These are phyloP conservation scores for Eristalinus sepulchralis DNA, from an alignment of 2,888 invertebrate species.

Conservation along the genomic window DNA sequence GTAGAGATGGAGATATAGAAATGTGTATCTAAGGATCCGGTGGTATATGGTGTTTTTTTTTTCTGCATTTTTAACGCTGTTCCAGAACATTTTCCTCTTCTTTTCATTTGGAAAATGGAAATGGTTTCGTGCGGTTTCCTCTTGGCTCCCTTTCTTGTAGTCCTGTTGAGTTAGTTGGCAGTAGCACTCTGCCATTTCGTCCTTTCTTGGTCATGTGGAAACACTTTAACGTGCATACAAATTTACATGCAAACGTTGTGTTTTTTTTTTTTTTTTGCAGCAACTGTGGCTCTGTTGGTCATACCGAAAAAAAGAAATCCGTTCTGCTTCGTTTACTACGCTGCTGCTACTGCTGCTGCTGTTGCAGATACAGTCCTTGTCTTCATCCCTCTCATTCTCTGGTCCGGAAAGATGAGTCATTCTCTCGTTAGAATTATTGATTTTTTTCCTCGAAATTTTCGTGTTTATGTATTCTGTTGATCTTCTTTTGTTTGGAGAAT, in stretches of 20 bases:
- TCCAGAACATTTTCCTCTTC: slow-evolving; percentile 61
- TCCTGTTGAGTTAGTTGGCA: slow-evolving; percentile 48
- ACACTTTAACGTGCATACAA: slow-evolving; percentile 69
- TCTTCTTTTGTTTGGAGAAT: slow-evolving; percentile 4
- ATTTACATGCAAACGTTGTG: slow-evolving; percentile 58
- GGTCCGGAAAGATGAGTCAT: slow-evolving; percentile 72
- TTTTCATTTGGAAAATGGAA: slow-evolving; percentile 66
- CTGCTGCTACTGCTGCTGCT: slow-evolving; percentile 4
- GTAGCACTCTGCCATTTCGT: slow-evolving; percentile 55
- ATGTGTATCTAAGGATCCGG: not conserved
- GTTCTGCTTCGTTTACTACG: slow-evolving; percentile 61
- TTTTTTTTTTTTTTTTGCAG: slow-evolving; percentile 57
- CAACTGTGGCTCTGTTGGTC: slow-evolving; percentile 37
- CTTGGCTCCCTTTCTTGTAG: slow-evolving; percentile 28
- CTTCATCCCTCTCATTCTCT: slow-evolving; percentile 19
- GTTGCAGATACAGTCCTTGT: slow-evolving; percentile 29
- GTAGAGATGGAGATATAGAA: not conserved
- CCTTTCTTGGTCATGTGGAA: slow-evolving; percentile 70
- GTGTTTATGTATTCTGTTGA: slow-evolving; percentile 12
- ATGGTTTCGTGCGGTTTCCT: slow-evolving; percentile 66
- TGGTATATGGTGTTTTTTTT: not conserved
- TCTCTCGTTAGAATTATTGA: slow-evolving; percentile 73
- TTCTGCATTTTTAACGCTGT: slow-evolving; percentile 5
- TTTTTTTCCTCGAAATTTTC: slow-evolving; percentile 64
- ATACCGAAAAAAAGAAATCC: slow-evolving; percentile 23